Evolutionary conservation across 1,140 invertebrate genomes (phyloP), one percentile per base, ranked within the genome.

Genomic region (Maconellicoccus hirsutus): DNA sequence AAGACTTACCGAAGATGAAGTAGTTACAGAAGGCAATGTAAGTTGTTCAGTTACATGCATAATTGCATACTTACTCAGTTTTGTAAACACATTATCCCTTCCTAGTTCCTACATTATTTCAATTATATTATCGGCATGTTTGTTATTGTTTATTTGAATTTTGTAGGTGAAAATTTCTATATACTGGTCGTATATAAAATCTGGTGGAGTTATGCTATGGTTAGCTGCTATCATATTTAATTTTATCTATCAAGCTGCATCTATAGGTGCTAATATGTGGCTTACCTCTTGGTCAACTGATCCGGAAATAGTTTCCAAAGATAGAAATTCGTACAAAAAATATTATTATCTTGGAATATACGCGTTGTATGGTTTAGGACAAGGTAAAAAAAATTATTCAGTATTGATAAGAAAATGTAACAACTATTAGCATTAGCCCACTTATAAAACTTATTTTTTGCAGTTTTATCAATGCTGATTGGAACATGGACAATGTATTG

Each of bases 231-330:
- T 96, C 38, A 71, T 93, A 0, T 86, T 94, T 79, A 94, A 94
- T 79, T 82, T 92, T 14, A 76, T 92, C 16, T 91, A 89, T 78
- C 92, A 94, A 86, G 84, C 84, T 66, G 92, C 94, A 79, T 89
- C 89, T 77, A 90, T 98, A 72, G 90, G 89, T 73, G 90, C 93
- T 23, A 98, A 95, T 81, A 82, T 96, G 73, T 98, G 94, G 94
- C 83, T 98, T 0, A 89, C 90, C 74, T 76, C 83, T 66, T 98
- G 94, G 94, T 91, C 91, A 22, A 85, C 87, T 72, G 88, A 89
- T 74, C 78, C 82, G 71, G 63, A 72, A 26, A 74, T 77, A 75
- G 74, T 83, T 26, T 81, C 80, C 0, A 84, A 87, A 77, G 84
- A 2, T n/a, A 78, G 84, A 1, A 78, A 87, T 77, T 84, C 80